phyloP scores from a whole-genome alignment of 64 coral and sea anemone species.

The Actinia tenebrosa region DNA sequence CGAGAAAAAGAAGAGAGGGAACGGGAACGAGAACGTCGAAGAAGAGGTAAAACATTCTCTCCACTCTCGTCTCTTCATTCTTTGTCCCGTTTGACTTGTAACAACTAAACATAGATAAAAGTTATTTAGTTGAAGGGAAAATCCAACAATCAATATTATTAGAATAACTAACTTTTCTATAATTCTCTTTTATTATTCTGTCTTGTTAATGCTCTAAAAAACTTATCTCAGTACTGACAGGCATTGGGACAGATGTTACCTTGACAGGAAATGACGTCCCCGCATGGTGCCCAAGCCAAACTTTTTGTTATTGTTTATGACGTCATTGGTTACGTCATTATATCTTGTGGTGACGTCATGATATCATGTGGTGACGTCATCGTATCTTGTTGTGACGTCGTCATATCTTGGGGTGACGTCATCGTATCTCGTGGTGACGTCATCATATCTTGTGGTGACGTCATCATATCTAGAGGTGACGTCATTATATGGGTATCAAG shows the following conservation, averaged over 20 bases:
- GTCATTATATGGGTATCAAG: not conserved
- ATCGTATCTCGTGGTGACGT: not conserved
- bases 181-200: not conserved
- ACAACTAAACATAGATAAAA: not conserved
- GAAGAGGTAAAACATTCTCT: not conserved
- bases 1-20: not conserved
- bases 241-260: not conserved
- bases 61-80: not conserved
- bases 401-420: too few relatives aligned
- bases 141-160: too few relatives aligned
- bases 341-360: too few relatives aligned
- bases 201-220: not conserved
- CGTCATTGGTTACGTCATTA: too few relatives aligned
- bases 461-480: not conserved
- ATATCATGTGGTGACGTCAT: too few relatives aligned
- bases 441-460: not conserved
- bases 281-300: too few relatives aligned
- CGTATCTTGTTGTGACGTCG: too few relatives aligned
- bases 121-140: too few relatives aligned
- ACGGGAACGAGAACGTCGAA: not conserved
- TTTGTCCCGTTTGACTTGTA: not conserved
- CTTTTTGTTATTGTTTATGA: too few relatives aligned
- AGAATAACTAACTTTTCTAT: not conserved
- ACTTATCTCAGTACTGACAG: not conserved
- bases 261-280: too few relatives aligned